Evolutionary conservation across 2,888 invertebrate genomes (phyloP).

Genomic region (Candidula unifasciata): DNA sequence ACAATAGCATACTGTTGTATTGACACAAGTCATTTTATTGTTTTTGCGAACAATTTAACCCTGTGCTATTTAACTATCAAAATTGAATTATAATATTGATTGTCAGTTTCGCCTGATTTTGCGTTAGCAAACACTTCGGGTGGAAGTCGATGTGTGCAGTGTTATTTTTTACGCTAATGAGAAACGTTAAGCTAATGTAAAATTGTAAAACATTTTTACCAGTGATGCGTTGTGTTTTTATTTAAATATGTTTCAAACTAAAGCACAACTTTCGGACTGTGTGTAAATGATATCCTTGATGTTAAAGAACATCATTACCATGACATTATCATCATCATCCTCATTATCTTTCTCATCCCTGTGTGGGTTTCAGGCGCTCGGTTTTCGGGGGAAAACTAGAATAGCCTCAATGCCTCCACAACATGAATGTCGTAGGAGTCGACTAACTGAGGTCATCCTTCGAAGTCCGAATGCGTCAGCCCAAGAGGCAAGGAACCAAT

Average conservation of each 20-base stretch:
- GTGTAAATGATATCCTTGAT: background rate
- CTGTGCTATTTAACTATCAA: conserved; percentile 6
- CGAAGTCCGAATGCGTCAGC: too few relatives aligned
- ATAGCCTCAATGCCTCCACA: too few relatives aligned
- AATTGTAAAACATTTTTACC: background rate
- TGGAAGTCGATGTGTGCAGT: background rate
- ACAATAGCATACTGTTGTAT: background rate
- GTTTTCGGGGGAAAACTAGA: too few relatives aligned
- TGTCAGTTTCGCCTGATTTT: conserved; percentile 24
- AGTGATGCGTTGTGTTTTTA: background rate
- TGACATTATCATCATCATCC: too few relatives aligned
- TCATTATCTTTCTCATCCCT: too few relatives aligned
- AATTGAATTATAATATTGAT: background rate
- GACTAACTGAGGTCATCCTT: too few relatives aligned
- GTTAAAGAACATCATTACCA: too few relatives aligned
- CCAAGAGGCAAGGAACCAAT: too few relatives aligned
- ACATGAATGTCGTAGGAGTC: too few relatives aligned
- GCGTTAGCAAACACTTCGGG: background rate
- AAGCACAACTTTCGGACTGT: background rate
- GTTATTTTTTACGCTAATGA: background rate
- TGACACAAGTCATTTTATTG: background rate
- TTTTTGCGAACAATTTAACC: background rate
- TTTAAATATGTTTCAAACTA: background rate
- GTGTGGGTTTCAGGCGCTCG: too few relatives aligned
- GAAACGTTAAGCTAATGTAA: background rate